These are phyloP conservation scores for Cebus imitator DNA, from an alignment of 2,113 vertebrate genomes.

Conservation along the genomic window DNA sequence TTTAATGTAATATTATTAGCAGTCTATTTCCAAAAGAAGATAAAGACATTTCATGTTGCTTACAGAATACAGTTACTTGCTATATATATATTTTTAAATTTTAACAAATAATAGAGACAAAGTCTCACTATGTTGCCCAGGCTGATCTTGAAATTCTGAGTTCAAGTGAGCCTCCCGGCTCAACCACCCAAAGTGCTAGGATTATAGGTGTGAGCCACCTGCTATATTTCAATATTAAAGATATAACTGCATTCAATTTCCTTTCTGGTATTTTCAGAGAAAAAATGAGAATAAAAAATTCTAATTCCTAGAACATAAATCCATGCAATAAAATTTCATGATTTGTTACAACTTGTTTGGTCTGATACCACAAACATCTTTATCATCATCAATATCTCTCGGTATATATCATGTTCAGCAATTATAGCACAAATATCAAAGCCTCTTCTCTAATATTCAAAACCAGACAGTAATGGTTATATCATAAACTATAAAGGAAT, in stretches of 20 bases:
- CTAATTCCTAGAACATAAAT: constrained; percentile 14
- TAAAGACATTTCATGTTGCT: neutral
- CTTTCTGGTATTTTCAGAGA: constrained; percentile 42
- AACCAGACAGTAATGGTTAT: neutral
- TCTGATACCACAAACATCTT: constrained; percentile 31
- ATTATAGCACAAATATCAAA: neutral
- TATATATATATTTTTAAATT: neutral
- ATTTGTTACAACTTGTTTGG: constrained; percentile 16
- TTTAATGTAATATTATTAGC: neutral
- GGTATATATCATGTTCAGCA: neutral
- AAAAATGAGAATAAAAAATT: constrained; percentile 39
- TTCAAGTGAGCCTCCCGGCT: no score
- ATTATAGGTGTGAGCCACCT: no score
- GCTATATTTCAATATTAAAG: constrained; percentile 9
- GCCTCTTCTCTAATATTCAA: constrained; percentile 20
- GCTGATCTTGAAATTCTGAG: no score
- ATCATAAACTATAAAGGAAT: constrained; percentile 7
- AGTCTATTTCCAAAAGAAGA: constrained; percentile 26
- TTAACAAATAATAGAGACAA: no score
- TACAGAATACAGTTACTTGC: constrained; percentile 9
- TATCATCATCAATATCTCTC: neutral
- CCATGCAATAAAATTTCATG: constrained; percentile 43
- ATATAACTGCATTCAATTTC: constrained; percentile 46
- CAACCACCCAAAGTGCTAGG: no score
- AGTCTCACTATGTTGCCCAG: no score